Evolutionary conservation across 2,888 invertebrate genomes (phyloP), one percentile per base, ranked within the genome.

Genomic region (Tanaodytes sp.): DNA sequence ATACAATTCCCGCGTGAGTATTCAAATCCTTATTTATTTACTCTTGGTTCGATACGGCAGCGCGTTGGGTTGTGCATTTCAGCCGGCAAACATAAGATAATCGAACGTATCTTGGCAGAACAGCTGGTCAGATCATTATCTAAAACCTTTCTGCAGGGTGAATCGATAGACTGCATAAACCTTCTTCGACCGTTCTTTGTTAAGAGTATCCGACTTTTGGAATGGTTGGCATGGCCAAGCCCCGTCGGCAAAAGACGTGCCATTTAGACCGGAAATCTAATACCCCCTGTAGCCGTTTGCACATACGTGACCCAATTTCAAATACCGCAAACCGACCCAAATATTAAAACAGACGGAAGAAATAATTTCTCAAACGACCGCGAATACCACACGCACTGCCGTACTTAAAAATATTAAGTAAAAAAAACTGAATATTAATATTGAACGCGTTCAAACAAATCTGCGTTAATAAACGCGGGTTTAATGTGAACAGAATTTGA

Each of bases 111-210:
- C 36, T 49, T 9, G 12, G 19, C 37, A 37, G n/a, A 49, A 49
- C 37, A 23, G 11, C 23, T 23, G 9, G 36, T n/a, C 12, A n/a
- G 49, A 37, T 37, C 27, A 23, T 49, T 12, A 36, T 49, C 49
- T 20, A 37, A 37, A 49, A 37, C 20, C 15, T 49, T 15, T 49
- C 37, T 30, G 6, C 12, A 14, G 12, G 19, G n/a, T 23, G 14
- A 49, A 49, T 49, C 49, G 37, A 49, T 49, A 49, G 19, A 6
- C 36, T 4, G 37, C 11, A 49, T 18, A 49, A 49, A 37, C 49
- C 20, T 37, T 37, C 49, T 23, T 37, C 12, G 15, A 15, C 19
- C 48, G 9, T 39, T 18, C 23, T 4, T 8, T 8, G 8, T 8
- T 23, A 8, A 4, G 5, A 23, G 23, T 23, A 8, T 8, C 23